Evolutionary conservation across 2,888 invertebrate genomes (phyloP).

Genomic region (Phortica okadai): DNA sequence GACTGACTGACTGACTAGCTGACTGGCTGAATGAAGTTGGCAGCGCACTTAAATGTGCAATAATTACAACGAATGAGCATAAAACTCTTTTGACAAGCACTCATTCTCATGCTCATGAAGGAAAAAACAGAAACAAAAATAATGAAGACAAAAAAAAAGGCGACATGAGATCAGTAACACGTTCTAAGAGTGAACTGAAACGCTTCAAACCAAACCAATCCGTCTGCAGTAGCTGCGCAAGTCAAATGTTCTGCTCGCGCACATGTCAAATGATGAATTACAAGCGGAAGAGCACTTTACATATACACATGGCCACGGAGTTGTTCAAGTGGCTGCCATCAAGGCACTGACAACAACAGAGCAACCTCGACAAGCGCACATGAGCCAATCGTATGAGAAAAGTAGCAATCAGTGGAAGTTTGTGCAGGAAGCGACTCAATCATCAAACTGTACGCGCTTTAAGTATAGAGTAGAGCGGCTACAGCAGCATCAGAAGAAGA

Average conservation of each 20-base stretch:
- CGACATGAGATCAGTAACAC: conserved; percentile 54
- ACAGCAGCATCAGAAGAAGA: not conserved
- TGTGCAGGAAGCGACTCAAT: conserved; percentile 17
- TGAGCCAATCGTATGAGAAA: not conserved
- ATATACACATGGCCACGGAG: not conserved
- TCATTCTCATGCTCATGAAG: conserved; percentile 34
- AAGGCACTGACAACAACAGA: conserved; percentile 55
- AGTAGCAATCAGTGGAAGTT: not conserved
- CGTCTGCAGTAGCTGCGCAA: conserved; percentile 13
- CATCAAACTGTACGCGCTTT: not conserved
- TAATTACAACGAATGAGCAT: conserved; percentile 64
- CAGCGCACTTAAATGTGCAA: conserved; percentile 68
- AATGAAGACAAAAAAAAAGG: not conserved
- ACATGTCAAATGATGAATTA: conserved; percentile 73
- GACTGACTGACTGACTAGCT: not conserved
- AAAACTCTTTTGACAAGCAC: conserved; percentile 43
- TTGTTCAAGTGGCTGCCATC: conserved; percentile 58
- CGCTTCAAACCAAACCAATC: conserved; percentile 8
- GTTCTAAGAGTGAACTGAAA: conserved; percentile 46
- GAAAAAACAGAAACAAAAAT: not conserved
- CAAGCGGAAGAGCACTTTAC: conserved; percentile 68
- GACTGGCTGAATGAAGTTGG: conserved; percentile 49
- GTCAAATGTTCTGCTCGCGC: conserved; percentile 44
- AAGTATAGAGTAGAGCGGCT: not conserved
- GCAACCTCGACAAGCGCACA: not conserved